phyloP scores from a whole-genome alignment of 2,113 vertebrate genomes.

The Engystomops pustulosus region DNA sequence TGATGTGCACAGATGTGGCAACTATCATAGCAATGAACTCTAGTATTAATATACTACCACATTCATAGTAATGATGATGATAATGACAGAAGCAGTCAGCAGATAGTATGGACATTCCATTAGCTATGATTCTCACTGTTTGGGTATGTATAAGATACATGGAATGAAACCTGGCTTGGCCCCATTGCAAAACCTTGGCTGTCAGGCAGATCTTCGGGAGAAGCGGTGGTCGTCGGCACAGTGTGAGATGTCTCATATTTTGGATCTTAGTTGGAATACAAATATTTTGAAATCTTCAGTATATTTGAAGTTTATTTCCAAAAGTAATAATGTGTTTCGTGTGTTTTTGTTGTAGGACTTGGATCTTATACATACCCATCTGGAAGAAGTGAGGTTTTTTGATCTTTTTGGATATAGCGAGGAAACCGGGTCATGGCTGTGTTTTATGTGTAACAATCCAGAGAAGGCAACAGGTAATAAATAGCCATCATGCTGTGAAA shows the following conservation, averaged over 20 bases:
- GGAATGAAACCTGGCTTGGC: not conserved
- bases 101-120: not conserved
- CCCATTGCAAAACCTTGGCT: not conserved
- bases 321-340: conserved; percentile 44
- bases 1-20: not conserved
- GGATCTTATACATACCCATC: conserved; percentile 84
- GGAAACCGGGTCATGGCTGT: conserved; percentile 85
- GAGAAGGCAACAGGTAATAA: conserved; percentile 88
- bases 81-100: not conserved
- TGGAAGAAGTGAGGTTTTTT: conserved; percentile 96
- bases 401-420: conserved; percentile 94
- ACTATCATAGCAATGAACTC: not conserved
- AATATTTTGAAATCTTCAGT: not conserved
- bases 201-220: not conserved
- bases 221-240: not conserved
- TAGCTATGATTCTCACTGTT: not conserved
- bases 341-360: conserved; percentile 78
- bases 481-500: conserved; percentile 25
- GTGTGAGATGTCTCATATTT: conserved; percentile 3
- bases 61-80: not conserved
- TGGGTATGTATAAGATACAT: too few relatives aligned
- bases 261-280: not conserved
- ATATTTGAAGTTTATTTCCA: conserved; percentile 32
- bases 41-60: not conserved
- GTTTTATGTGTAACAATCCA: conserved; percentile 98